Percentiles rank a stretch among this genome's conserved stretches.
Conservation (phyloP, 2,113 vertebrate species). For the Prionailurus viverrinus region DNA sequence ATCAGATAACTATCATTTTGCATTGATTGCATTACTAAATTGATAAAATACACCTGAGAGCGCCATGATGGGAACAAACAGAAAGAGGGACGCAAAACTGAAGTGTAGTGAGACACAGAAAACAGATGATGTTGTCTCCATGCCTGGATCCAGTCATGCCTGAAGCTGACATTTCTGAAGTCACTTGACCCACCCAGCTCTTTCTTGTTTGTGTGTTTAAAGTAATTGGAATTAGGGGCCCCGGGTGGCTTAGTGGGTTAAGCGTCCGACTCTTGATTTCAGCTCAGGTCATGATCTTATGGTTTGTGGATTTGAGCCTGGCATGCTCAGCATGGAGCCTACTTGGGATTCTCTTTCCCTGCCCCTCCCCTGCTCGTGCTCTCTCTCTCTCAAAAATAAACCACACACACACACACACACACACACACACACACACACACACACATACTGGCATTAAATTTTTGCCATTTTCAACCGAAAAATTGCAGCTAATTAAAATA, state of each 20-base stretch:
- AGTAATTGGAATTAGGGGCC: neutral
- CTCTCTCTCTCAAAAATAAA: too few species aligned
- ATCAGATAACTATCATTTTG: too few species aligned
- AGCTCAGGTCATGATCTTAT: too few species aligned
- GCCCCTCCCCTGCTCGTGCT: too few species aligned
- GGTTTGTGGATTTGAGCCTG: too few species aligned
- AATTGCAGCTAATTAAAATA: neutral
- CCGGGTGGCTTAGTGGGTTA: too few species aligned
- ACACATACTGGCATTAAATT: too few species aligned
- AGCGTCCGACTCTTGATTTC: too few species aligned
- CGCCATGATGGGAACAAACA: neutral
- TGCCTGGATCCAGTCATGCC: neutral
- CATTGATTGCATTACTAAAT: neutral
- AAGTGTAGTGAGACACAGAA: neutral
- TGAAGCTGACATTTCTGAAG: neutral
- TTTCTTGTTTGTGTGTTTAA: neutral
- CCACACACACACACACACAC: too few species aligned
- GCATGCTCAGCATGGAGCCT: too few species aligned
- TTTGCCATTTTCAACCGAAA: neutral
- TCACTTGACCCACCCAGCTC: neutral
- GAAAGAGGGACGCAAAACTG: neutral
- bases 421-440: too few species aligned
- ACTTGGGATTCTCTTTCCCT: too few species aligned
- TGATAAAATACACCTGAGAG: neutral
- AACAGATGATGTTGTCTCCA: rapidly evolving